Base-by-base conservation (phyloP, 2,113 vertebrate genomes). In the Colaptes auratus region DNA sequence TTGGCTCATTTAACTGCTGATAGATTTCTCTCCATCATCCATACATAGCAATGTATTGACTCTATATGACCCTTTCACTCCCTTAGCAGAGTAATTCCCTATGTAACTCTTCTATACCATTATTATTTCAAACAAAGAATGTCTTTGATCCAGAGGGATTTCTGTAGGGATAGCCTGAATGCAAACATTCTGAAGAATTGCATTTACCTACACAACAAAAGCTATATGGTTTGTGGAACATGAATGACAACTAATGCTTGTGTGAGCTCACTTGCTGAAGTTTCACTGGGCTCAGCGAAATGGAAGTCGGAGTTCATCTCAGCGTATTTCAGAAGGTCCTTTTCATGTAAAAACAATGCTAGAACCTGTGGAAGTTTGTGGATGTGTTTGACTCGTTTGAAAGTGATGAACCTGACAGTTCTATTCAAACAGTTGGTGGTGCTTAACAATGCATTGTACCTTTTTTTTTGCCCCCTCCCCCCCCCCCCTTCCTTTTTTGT, bases 281-380 rank as follows among this genome's bases (percentile, higher is more conserved):
- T 94, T 96, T 96, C 93, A 60, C 94, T 82, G 8, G 16, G 66
- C 64, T 96, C 94, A 95, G 94, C 96, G 25, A 56, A 92, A 82
- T 90, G 95, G 76, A 88, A 94, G 71, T 92, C 82, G 92, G 73
- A 95, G 86, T 92, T 94, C 78, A 94, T 93, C 94, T 97, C 96
- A 95, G 96, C 95, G 73, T 90, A 95, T 97, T 97, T 96, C 52
- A 44, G 83, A 16, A 92, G 96, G 91, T 96, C 89, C 88, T 89
- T 97, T 96, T 95, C 93, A 96, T 96, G 88, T 94, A 92, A 96
- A 94, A 97, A 96, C 96, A 96, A 96, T 96, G 90, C n/a, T 93
- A 74, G 92, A 96, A 97, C 96, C 96, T 96, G 93, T 96, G 96
- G 96, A 97, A 96, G 96, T 97, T 96, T 96, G 97, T 97, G 92